Conservation (phyloP, 2,888 invertebrate genomes). For the Ectropis crepuscularia region DNA sequence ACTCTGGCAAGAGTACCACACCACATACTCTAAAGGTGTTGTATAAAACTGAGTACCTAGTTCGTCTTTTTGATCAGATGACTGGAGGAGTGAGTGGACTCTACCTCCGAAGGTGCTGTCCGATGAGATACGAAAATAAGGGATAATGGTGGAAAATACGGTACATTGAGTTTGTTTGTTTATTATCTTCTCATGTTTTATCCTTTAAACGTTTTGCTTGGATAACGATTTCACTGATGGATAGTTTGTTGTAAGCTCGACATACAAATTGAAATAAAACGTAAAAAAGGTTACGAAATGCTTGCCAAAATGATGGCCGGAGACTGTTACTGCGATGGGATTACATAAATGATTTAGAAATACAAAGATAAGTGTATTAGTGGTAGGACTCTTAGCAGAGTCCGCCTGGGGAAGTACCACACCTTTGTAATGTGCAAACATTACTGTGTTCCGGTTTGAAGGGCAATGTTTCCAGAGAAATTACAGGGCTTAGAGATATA, state of each 20-base stretch:
- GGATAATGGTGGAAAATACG: slow-evolving; percentile 45
- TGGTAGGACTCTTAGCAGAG: no score
- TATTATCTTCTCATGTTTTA: slow-evolving; percentile 34
- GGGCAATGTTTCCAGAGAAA: no score
- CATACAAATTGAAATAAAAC: not conserved
- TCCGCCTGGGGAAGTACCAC: no score
- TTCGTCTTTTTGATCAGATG: not conserved
- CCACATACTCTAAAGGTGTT: no score
- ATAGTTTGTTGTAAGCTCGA: not conserved
- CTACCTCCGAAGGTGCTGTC: slow-evolving; percentile 1
- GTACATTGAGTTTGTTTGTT: slow-evolving; percentile 51
- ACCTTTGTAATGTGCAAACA: no score
- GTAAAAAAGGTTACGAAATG: not conserved
- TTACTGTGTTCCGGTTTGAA: no score
- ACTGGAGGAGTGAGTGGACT: no score
- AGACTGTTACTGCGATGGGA: no score
- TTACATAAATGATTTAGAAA: no score
- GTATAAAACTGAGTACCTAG: not conserved
- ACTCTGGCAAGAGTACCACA: no score
- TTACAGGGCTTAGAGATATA: no score
- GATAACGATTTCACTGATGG: slow-evolving; percentile 3
- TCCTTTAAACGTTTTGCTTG: slow-evolving; percentile 35
- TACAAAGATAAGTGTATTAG: no score
- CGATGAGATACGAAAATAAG: slow-evolving; percentile 7
- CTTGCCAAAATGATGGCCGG: not conserved